Evolutionary conservation across 2,888 invertebrate genomes (phyloP), one percentile per base, ranked within the genome.

Genomic region (Sinhomidia bicolor): DNA sequence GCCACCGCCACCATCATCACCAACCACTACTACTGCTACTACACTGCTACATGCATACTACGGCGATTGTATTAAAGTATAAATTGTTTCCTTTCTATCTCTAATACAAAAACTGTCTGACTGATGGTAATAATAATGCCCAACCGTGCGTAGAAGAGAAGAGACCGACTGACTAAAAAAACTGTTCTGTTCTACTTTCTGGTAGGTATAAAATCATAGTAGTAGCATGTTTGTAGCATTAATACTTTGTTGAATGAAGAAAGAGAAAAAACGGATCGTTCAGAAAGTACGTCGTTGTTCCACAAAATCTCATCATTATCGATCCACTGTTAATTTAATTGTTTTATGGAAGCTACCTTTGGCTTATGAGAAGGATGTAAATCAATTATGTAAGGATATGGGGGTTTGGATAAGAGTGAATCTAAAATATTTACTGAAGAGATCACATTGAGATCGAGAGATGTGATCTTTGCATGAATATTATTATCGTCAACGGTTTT

Each of bases 321-420:
- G 74, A 74, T 74, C 47, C 47, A 47, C 74, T 74, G 17, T 74
- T 47, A 74, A 12, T 74, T 47, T 47, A 74, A 74, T 47, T 74
- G 47, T 47, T 74, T 12, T 26, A 47, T 44, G 9, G 47, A 9
- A 26, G 23, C 47, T 44, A n/a, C 14, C 0, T 44, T 32, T 6
- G 10, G 10, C 7, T 5, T 44, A 41, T 17, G 0, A 14, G 26
- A 5, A n/a, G n/a, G 14, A 47, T n/a, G 17, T 29, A 32, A 47
- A 74, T 74, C 20, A 74, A 26, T 47, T 74, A 47, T 44, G 44
- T 9, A 71, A 10, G 9, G n/a, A 7, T 47, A 74, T 47, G 44
- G 74, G n/a, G 7, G n/a, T 20, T 74, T 44, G 26, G 47, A n/a
- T 47, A 44, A 47, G 26, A 68, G 17, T 26, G 12, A 1, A 74